These are phyloP conservation scores for Apostichopus parvimensis DNA, from an alignment of 35 echinoderm and acorn worm species.

Conservation along the genomic window DNA sequence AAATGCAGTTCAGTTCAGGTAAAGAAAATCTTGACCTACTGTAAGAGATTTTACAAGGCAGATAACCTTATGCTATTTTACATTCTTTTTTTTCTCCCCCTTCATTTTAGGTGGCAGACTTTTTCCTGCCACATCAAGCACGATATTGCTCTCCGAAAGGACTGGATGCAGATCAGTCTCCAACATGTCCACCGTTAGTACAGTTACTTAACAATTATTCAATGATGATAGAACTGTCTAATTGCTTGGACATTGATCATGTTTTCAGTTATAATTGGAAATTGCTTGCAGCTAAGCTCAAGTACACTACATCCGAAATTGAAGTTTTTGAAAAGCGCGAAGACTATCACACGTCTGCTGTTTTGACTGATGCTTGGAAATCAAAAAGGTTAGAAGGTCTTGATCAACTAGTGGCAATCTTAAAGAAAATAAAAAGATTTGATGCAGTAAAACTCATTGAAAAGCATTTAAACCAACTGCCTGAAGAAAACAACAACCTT, in stretches of 20 bases:
- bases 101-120: too few species aligned
- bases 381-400: not conserved
- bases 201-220: too few species aligned
- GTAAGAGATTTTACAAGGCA: too few species aligned
- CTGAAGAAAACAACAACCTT: not conserved
- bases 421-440: not conserved
- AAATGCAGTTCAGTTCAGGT: too few species aligned
- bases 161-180: too few species aligned
- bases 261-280: not conserved
- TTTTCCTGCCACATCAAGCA: too few species aligned
- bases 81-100: too few species aligned
- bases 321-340: not conserved
- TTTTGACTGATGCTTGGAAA: not conserved
- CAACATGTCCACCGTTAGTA: too few species aligned
- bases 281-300: not conserved
- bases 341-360: not conserved
- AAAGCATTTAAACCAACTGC: not conserved
- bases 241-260: not conserved
- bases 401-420: not conserved
- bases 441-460: not conserved
- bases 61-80: too few species aligned
- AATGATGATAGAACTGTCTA: not conserved
- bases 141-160: too few species aligned
- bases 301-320: not conserved
- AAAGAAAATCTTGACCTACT: too few species aligned